Percentiles rank a stretch among this genome's conserved stretches.
These are phyloP conservation scores for Arremon brunneinucha DNA, from an alignment of 2,797 vertebrate genomes.

Conservation along the genomic window DNA sequence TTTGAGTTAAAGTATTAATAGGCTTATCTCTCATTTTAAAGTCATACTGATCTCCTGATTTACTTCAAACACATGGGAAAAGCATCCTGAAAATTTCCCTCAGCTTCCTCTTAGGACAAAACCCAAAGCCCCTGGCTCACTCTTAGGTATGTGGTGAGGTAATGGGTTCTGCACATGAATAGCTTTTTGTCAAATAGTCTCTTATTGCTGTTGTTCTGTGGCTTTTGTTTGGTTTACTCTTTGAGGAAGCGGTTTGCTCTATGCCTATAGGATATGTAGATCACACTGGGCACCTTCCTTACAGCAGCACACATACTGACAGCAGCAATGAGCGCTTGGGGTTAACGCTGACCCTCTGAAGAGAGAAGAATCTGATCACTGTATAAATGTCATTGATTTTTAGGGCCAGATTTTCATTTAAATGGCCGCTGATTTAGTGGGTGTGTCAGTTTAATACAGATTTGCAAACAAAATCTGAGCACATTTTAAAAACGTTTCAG, in stretches of 20 bases:
- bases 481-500: neutral
- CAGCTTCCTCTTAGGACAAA: neutral
- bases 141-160: slow-evolving; percentile 25
- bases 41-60: neutral
- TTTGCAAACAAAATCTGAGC: neutral
- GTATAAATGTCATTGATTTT: neutral
- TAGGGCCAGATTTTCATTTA: neutral
- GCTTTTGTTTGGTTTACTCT: slow-evolving; percentile 31
- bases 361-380: neutral
- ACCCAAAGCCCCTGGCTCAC: neutral
- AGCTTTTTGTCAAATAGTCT: slow-evolving; percentile 22
- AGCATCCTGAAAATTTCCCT: slow-evolving; percentile 34
- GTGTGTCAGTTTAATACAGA: neutral
- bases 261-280: neutral
- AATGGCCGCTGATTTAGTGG: neutral
- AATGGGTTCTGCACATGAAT: slow-evolving; percentile 23
- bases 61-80: neutral
- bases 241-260: neutral
- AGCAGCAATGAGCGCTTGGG: neutral
- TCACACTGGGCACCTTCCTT: neutral
- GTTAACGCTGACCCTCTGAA: neutral
- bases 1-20: slow-evolving; percentile 21
- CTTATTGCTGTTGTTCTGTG: neutral
- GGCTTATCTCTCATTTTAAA: slow-evolving; percentile 38
- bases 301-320: neutral